phyloP scores from a whole-genome alignment of 2,888 invertebrate genomes.

The Amorpha juglandis region DNA sequence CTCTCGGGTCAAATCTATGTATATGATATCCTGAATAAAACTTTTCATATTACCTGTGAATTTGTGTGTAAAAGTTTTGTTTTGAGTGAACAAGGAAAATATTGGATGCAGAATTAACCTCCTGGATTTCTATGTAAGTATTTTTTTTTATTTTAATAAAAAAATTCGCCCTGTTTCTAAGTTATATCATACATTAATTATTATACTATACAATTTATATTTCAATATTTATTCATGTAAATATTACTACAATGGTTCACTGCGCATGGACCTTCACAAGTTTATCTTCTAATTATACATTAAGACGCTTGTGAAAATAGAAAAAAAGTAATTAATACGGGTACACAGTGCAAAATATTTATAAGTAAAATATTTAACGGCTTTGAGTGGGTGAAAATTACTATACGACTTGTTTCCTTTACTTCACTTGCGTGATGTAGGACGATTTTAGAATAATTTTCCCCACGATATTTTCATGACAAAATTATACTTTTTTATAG shows the following conservation, averaged over 20 bases:
- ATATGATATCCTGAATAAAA: background rate
- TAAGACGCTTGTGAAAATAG: background rate
- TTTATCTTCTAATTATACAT: background rate
- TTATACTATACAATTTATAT: background rate
- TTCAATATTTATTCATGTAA: background rate
- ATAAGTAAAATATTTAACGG: background rate
- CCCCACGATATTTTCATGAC: no score
- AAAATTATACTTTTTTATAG: no score
- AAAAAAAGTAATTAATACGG: background rate
- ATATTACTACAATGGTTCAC: background rate
- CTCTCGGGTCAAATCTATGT: background rate
- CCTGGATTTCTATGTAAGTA: conserved; percentile 6
- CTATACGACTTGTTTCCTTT: no score
- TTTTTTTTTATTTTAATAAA: background rate
- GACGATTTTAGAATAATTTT: background rate
- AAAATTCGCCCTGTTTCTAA: no score
- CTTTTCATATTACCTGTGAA: background rate
- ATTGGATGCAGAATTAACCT: background rate
- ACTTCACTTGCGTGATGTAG: background rate
- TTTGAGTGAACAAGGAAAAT: background rate
- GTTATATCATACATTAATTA: no score
- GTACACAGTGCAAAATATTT: background rate
- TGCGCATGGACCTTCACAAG: background rate
- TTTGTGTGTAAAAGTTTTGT: background rate
- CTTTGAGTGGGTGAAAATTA: background rate